These are phyloP conservation scores for Rhingia campestris DNA, from an alignment of 2,888 invertebrate genomes.

Conservation along the genomic window DNA sequence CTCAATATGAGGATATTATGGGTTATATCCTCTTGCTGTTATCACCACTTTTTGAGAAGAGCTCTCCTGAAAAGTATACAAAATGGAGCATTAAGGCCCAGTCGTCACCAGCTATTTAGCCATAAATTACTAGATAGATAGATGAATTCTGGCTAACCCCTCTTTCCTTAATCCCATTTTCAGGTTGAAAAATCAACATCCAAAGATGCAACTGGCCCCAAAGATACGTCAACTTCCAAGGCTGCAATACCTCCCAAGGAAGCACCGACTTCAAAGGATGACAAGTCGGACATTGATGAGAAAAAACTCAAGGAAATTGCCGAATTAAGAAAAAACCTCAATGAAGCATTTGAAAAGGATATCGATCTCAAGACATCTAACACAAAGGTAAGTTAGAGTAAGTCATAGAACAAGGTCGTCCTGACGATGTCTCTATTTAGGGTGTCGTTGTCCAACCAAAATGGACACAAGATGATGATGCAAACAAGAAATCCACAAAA, in stretches of 20 bases:
- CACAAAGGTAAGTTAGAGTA: conserved; percentile 31
- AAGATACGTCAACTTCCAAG: neutral
- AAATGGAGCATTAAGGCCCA: too few species aligned
- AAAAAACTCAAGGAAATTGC: conserved; percentile 76
- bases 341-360: conserved; percentile 76
- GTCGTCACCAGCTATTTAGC: too few species aligned
- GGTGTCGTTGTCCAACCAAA: conserved; percentile 79
- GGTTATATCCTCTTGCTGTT: too few species aligned
- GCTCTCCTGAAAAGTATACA: too few species aligned
- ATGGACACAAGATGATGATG: conserved; percentile 77
- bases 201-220: neutral
- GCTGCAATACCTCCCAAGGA: neutral
- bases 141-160: too few species aligned
- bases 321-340: conserved; percentile 78
- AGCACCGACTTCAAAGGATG: neutral
- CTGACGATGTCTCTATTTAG: conserved; percentile 21
- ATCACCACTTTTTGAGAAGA: too few species aligned
- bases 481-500: conserved; percentile 58
- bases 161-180: conserved; percentile 7
- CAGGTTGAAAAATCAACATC: conserved; percentile 16
- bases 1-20: too few species aligned
- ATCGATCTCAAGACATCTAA: conserved; percentile 67
- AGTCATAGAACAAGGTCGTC: conserved; percentile 10
- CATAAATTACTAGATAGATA: too few species aligned
- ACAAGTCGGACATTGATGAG: conserved; percentile 18